These are phyloP conservation scores for Drosophila mulleri DNA, from an alignment of 2,888 invertebrate genomes.

Conservation along the genomic window DNA sequence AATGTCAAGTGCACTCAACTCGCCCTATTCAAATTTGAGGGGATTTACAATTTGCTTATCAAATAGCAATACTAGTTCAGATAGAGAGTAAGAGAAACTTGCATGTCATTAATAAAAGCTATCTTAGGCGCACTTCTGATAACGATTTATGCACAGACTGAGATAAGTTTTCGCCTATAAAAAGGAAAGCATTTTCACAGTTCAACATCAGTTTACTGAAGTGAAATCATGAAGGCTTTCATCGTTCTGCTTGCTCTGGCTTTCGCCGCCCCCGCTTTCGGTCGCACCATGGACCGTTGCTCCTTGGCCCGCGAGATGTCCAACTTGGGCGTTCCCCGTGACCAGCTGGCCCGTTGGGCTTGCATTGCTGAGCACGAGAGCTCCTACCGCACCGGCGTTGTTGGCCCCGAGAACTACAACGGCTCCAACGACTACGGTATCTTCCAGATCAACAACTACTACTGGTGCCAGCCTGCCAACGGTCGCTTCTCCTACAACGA, in stretches of 20 bases:
- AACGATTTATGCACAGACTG: neutral
- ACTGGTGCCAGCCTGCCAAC: slow-evolving; percentile 76
- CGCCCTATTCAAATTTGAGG: neutral
- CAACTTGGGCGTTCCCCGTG: slow-evolving; percentile 68
- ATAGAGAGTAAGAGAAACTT: neutral
- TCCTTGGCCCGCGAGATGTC: slow-evolving; percentile 68
- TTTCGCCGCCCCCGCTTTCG: slow-evolving; percentile 56
- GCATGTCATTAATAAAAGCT: neutral
- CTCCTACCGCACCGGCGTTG: slow-evolving; percentile 83
- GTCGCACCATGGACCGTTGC: slow-evolving; percentile 66
- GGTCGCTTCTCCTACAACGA: slow-evolving; percentile 76
- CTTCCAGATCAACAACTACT: slow-evolving; percentile 82
- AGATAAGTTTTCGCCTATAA: slow-evolving; percentile 39
- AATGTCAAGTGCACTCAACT: neutral
- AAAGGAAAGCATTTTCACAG: neutral
- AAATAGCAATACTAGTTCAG: neutral
- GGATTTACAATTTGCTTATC: slow-evolving; percentile 1
- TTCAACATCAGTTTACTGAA: slow-evolving; percentile 43
- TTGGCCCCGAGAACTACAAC: slow-evolving; percentile 85
- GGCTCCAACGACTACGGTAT: slow-evolving; percentile 84
- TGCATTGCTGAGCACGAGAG: slow-evolving; percentile 79
- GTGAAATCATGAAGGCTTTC: slow-evolving; percentile 43
- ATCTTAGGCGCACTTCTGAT: slow-evolving; percentile 14
- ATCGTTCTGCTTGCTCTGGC: slow-evolving; percentile 51
- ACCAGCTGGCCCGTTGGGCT: slow-evolving; percentile 71